Evolutionary conservation across 2,888 invertebrate species (phyloP), one percentile per base, ranked within the genome.

Genomic region (Mesorhabditis belari): DNA sequence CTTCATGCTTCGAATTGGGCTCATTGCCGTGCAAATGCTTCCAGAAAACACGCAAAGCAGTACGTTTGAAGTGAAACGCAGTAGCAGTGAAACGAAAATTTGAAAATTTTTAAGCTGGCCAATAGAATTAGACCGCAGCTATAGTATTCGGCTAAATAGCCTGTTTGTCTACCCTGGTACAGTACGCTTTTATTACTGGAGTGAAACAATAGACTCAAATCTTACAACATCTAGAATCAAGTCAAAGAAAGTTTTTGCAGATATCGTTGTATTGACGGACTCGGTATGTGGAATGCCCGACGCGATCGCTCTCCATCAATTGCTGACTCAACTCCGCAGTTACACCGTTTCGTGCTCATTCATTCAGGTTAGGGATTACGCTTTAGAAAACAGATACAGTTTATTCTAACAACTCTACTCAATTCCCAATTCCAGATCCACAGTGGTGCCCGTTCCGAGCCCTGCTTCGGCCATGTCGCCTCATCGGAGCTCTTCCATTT

Each of bases 21-120:
- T 89, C 83, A 83, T 90, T 64, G 88, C 88, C 4, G 83, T 89
- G 58, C 87, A 88, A 61, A 84, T 89, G 59, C 83, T 90, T 63
- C 89, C 89, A 17, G 88, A 88, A 79, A 87, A 88, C 80, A 88
- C 88, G 72, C 86, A 87, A 82, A 87, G 88, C 76, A 88, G 89
- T 88, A 82, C 83, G 86, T 83, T 35, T 4, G 28, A 28, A 2
- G 23, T 19, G 25, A 27, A 56, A 5, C 17, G 23, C 19, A 25
- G 27, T 25, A 23, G n/a, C 4, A 5, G 53, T 49, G 26, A 55
- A 49, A n/a, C n/a, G n/a, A n/a, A n/a, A n/a, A n/a, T n/a, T n/a
- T n/a, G n/a, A n/a, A n/a, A n/a, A n/a, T n/a, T n/a, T n/a, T n/a
- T n/a, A n/a, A n/a, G n/a, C n/a, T n/a, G n/a, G n/a, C n/a, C n/a